Evolutionary conservation across 2,888 invertebrate genomes (phyloP), one percentile per base, ranked within the genome.

Genomic region (Drosophila nr. perissopoda): DNA sequence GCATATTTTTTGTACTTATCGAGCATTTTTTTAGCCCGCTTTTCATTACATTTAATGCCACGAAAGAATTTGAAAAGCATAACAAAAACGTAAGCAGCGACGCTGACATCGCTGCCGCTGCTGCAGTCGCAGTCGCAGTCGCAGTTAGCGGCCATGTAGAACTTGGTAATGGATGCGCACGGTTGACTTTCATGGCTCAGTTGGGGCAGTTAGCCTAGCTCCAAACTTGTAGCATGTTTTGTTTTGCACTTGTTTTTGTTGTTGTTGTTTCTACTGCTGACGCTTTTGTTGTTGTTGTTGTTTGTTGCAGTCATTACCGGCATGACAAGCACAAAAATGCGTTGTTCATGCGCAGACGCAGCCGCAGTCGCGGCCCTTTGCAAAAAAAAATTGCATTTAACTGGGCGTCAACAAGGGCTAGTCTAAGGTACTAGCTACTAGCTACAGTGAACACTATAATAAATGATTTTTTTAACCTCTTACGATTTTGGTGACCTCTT

Each of bases 181-280:
- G 90, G 91, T 81, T 91, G 91, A 85, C 64, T 91, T 91, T 90
- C 91, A 91, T 91, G 91, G 91, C 91, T 92, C 90, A 91, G 91
- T 89, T 91, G 90, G 89, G 77, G 91, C 82, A 87, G 85, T 74
- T 79, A 60, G 70, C 70, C 77, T 70, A 85, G 87, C 89, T 84
- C 84, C 89, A 84, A 88, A 67, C 75, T 70, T 76, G 79, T 72
- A 80, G 78, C 87, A 85, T 80, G 87, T 88, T 78, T 74, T 76
- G 70, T 83, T 80, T 76, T 48, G 64, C 53, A 54, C 36, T 51
- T 70, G 56, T 40, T 68, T 60, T 36, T 54, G 49, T 29, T 70
- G 21, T 52, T 62, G 31, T 29, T 75, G 34, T 61, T 69, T 21
- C 4, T 25, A 31, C n/a, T 16, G 18, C 46, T 31, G 21, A 2